phyloP scores from a whole-genome alignment of 2,797 vertebrate genomes.

The Periparus ater region DNA sequence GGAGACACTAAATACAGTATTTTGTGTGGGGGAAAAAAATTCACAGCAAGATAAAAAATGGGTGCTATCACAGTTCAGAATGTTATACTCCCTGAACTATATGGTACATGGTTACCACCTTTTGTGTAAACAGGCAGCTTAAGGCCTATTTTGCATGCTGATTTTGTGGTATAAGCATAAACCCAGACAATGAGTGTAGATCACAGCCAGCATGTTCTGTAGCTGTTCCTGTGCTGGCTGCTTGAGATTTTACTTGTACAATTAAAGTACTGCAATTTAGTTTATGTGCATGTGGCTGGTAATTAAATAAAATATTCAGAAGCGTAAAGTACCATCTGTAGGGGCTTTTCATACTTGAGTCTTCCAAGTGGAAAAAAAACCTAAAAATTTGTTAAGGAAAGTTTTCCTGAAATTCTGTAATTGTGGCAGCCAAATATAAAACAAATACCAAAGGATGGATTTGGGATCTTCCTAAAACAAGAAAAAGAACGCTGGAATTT shows the following conservation, averaged over 20 bases:
- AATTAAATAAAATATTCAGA: not conserved
- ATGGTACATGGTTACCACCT: not conserved
- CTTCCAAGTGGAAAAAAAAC: not conserved
- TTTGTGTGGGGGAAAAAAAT: accelerated
- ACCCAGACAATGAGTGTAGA: not conserved
- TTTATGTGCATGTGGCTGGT: not conserved
- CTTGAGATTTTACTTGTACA: not conserved
- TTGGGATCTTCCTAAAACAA: not conserved
- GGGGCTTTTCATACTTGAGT: not conserved
- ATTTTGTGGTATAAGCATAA: not conserved
- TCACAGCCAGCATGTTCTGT: not conserved
- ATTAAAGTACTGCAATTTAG: not conserved
- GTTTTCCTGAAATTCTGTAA: not conserved
- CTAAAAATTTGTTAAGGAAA: not conserved
- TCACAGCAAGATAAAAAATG: not conserved
- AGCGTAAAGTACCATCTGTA: not conserved
- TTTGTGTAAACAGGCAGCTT: not conserved
- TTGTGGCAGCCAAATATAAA: not conserved
- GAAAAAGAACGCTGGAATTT: not conserved
- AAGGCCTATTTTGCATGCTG: not conserved
- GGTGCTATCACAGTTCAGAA: not conserved
- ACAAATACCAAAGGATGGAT: not conserved
- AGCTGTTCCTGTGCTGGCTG: not conserved
- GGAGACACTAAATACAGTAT: not conserved
- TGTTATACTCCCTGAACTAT: not conserved